Conservation (phyloP, 2,797 vertebrate genomes). For the Okamejei kenojei region DNA sequence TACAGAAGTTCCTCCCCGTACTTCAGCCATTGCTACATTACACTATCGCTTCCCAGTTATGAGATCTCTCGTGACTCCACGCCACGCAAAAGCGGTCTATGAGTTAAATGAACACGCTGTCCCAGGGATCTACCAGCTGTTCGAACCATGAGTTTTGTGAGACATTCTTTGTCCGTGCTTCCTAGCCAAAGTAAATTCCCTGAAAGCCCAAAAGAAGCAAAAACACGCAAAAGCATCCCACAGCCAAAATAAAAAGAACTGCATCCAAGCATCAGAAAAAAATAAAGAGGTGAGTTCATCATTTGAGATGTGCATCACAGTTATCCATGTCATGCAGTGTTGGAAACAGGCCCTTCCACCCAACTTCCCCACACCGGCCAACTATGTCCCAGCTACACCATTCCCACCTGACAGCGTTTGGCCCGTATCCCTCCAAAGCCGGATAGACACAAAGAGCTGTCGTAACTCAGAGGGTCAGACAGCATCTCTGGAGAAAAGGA, state of each 20-base stretch:
- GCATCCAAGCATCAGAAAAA: neutral
- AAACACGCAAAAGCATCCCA: neutral
- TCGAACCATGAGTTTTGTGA: neutral
- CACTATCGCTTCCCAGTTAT: neutral
- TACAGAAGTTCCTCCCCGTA: neutral
- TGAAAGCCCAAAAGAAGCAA: neutral
- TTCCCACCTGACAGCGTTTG: no score
- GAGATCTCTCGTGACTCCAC: neutral
- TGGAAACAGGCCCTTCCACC: no score
- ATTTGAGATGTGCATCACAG: neutral
- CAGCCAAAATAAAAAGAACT: neutral
- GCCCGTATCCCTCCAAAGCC: no score
- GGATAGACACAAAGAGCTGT: no score
- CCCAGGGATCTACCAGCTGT: neutral
- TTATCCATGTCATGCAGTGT: no score
- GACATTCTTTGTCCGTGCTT: neutral
- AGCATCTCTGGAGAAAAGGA: no score
- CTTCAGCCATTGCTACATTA: neutral
- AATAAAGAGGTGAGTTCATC: conserved; percentile 1
- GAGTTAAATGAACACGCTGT: neutral
- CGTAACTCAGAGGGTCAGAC: no score
- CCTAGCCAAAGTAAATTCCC: neutral
- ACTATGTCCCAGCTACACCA: no score
- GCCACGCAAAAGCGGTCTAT: neutral
- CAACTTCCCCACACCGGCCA: no score